These are phyloP conservation scores for Zophobas atratus DNA, from an alignment of 1,140 invertebrate genomes.

Conservation along the genomic window DNA sequence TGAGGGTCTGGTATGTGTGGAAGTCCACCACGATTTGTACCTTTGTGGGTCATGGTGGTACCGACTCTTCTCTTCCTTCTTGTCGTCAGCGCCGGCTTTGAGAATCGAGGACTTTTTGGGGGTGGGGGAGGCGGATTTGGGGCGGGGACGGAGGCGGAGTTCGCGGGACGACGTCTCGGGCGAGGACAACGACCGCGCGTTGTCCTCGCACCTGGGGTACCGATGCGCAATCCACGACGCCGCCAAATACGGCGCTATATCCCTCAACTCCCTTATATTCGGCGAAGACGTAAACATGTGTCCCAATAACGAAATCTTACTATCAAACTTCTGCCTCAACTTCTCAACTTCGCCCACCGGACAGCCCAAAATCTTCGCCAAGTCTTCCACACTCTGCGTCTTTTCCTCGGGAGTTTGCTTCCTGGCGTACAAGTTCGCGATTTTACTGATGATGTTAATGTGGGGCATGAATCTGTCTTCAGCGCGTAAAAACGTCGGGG, in stretches of 20 bases:
- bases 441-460: slow-evolving; percentile 90
- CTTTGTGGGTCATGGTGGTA: slow-evolving; percentile 72
- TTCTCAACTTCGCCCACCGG: slow-evolving; percentile 79
- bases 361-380: slow-evolving; percentile 66
- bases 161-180: slow-evolving; percentile 67
- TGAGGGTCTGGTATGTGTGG: slow-evolving; percentile 71
- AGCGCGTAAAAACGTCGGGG: slow-evolving; percentile 74
- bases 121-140: slow-evolving; percentile 68
- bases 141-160: slow-evolving; percentile 63
- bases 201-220: slow-evolving; percentile 78
- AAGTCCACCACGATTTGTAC: slow-evolving; percentile 69
- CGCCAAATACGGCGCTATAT: slow-evolving; percentile 83
- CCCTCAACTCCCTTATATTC: slow-evolving; percentile 82
- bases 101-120: slow-evolving; percentile 73
- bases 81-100: slow-evolving; percentile 66
- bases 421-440: slow-evolving; percentile 74
- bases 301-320: slow-evolving; percentile 77
- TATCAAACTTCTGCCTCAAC: slow-evolving; percentile 79
- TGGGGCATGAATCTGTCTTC: slow-evolving; percentile 87
- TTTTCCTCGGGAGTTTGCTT: slow-evolving; percentile 63
- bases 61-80: slow-evolving; percentile 78
- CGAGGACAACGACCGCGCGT: slow-evolving; percentile 75
- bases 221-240: slow-evolving; percentile 84
- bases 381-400: slow-evolving; percentile 66
- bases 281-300: slow-evolving; percentile 88